Percentiles rank a stretch among this genome's conserved stretches.
Evolutionary conservation across 2,888 invertebrate species (phyloP).

Genomic region (Catocala nupta): DNA sequence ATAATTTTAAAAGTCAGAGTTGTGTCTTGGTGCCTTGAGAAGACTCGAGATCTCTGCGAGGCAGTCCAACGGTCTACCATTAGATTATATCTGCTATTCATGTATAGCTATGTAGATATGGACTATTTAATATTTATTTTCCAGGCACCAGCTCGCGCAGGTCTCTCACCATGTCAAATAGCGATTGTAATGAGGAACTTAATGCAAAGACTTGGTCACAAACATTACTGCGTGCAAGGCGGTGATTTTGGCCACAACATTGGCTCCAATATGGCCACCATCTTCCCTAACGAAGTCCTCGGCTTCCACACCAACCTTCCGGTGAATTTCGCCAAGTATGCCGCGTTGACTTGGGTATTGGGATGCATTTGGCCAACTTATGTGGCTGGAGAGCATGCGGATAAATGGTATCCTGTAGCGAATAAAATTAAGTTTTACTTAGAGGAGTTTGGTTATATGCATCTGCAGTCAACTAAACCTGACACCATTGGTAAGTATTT

Average conservation of each 20-base stretch:
- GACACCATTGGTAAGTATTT: constrained; percentile 90
- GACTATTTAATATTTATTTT: constrained; percentile 7
- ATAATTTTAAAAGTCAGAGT: too few species aligned
- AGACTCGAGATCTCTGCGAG: too few species aligned
- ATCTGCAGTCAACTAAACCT: constrained; percentile 93
- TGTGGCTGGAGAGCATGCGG: constrained; percentile 76
- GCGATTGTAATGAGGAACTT: constrained; percentile 90
- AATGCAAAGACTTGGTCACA: constrained; percentile 90
- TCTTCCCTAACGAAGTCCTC: constrained; percentile 88
- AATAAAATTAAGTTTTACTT: constrained; percentile 67
- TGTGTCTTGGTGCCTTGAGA: too few species aligned
- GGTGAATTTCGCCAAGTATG: constrained; percentile 66
- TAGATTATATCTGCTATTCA: too few species aligned
- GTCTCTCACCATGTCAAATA: constrained; percentile 86
- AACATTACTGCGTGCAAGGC: constrained; percentile 90
- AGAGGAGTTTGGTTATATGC: constrained; percentile 89
- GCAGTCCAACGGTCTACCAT: too few species aligned
- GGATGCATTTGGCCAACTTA: constrained; percentile 84
- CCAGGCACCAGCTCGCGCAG: constrained; percentile 86
- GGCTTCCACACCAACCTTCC: constrained; percentile 90
- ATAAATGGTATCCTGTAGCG: constrained; percentile 84
- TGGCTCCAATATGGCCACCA: constrained; percentile 87
- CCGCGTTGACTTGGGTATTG: constrained; percentile 67
- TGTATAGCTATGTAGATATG: too few species aligned
- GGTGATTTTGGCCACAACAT: constrained; percentile 92